phyloP scores from a whole-genome alignment of 2,797 vertebrate genomes.

The Glossophaga mutica region DNA sequence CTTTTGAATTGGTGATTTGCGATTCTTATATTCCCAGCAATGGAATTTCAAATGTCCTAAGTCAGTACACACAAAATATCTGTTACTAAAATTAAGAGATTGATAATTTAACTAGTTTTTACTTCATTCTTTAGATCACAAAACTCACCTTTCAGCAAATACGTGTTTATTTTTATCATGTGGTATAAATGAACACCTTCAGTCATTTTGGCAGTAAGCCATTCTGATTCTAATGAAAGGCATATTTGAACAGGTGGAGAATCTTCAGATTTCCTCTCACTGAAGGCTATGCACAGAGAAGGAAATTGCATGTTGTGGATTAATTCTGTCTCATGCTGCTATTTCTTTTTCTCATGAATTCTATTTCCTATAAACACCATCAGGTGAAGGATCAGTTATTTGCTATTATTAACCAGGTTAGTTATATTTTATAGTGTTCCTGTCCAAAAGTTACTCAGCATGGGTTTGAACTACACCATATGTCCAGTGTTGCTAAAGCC shows the following conservation, averaged over 20 bases:
- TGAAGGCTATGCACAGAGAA: constrained; percentile 43
- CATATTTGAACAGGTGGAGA: constrained; percentile 63
- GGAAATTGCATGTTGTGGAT: constrained; percentile 69
- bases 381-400: constrained; percentile 56
- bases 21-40: too few species aligned
- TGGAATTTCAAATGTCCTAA: constrained; percentile 35
- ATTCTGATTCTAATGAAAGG: not conserved
- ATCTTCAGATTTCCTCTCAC: constrained; percentile 55
- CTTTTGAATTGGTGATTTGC: too few species aligned
- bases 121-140: constrained; percentile 4
- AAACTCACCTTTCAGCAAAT: constrained; percentile 5
- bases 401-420: constrained; percentile 68
- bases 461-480: constrained; percentile 64
- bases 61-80: not conserved
- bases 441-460: constrained; percentile 68
- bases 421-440: constrained; percentile 28
- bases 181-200: not conserved
- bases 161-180: not conserved
- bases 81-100: constrained; percentile 44
- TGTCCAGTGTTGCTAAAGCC: constrained; percentile 39
- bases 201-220: not conserved
- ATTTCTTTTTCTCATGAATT: constrained; percentile 60
- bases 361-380: constrained; percentile 70
- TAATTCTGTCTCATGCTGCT: constrained; percentile 72
- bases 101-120: constrained; percentile 1